phyloP scores from a whole-genome alignment of 2,113 vertebrate species.

The Nycticebus coucang region DNA sequence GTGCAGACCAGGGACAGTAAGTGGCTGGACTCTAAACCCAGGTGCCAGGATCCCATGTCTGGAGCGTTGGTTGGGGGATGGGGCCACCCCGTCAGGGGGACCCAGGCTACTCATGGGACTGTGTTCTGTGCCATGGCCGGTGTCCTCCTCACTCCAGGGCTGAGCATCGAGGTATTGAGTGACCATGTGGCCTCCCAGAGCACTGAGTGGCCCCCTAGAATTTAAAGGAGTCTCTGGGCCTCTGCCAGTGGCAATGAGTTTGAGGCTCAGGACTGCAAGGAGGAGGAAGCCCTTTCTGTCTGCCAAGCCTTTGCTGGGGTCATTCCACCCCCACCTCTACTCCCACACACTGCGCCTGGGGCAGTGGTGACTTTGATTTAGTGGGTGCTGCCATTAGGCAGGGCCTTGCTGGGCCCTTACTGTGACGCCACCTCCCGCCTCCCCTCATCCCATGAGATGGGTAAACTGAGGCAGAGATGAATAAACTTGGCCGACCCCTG shows the following conservation, averaged over 20 bases:
- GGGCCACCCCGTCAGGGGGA: too few relatives aligned
- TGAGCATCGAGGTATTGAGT: neutral
- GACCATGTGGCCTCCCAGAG: neutral
- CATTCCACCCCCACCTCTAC: accelerated
- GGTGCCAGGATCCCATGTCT: accelerated
- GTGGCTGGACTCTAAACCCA: neutral
- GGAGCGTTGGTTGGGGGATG: neutral
- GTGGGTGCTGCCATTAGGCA: accelerated
- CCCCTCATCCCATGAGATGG: accelerated
- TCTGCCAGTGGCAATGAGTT: neutral
- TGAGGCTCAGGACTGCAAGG: neutral
- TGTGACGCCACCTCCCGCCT: neutral
- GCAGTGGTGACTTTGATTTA: neutral
- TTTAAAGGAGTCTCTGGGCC: neutral
- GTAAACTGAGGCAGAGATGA: neutral
- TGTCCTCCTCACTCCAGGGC: neutral
- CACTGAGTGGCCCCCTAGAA: neutral
- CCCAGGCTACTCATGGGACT: accelerated
- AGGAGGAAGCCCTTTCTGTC: neutral
- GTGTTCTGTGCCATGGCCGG: neutral
- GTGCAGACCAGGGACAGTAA: neutral
- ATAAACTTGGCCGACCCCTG: accelerated
- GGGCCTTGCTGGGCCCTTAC: accelerated
- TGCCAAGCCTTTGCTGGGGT: neutral
- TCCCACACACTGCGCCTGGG: too few relatives aligned